These are phyloP conservation scores for Distichodus sexfasciatus DNA, from an alignment of 2,797 vertebrate genomes.

Conservation along the genomic window DNA sequence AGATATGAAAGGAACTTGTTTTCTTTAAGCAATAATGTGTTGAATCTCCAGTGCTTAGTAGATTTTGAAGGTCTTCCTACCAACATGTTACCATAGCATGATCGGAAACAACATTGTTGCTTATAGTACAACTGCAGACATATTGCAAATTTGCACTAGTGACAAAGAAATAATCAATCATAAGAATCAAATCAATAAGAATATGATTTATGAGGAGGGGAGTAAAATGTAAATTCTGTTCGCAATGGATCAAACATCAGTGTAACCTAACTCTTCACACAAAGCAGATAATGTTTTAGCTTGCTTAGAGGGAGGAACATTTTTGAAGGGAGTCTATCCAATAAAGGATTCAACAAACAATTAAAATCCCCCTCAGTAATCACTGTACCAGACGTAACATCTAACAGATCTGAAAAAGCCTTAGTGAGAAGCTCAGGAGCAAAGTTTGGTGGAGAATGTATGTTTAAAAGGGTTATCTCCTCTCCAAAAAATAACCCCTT, in stretches of 20 bases:
- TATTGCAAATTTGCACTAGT: not conserved
- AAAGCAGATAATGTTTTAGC: not conserved
- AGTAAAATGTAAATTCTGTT: not conserved
- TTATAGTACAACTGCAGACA: not conserved
- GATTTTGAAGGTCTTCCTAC: not conserved
- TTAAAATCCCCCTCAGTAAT: not conserved
- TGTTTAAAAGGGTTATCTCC: not conserved
- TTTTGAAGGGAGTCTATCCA: not conserved
- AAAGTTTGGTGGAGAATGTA: not conserved
- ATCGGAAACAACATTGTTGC: not conserved
- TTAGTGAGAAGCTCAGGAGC: conserved; percentile 5
- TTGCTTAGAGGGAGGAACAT: not conserved
- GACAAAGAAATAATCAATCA: too few species aligned
- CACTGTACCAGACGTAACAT: too few species aligned
- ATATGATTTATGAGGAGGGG: too few species aligned
- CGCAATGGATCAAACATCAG: not conserved
- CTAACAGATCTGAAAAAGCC: too few species aligned
- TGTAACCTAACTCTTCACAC: not conserved
- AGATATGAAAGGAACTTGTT: not conserved
- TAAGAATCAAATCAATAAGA: too few species aligned
- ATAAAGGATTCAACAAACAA: not conserved
- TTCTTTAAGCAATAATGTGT: too few species aligned
- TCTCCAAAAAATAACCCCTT: too few species aligned
- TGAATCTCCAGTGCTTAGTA: too few species aligned
- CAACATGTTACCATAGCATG: conserved; percentile 1